Conservation (phyloP, 2,113 vertebrate genomes). For the Gymnogyps californianus region DNA sequence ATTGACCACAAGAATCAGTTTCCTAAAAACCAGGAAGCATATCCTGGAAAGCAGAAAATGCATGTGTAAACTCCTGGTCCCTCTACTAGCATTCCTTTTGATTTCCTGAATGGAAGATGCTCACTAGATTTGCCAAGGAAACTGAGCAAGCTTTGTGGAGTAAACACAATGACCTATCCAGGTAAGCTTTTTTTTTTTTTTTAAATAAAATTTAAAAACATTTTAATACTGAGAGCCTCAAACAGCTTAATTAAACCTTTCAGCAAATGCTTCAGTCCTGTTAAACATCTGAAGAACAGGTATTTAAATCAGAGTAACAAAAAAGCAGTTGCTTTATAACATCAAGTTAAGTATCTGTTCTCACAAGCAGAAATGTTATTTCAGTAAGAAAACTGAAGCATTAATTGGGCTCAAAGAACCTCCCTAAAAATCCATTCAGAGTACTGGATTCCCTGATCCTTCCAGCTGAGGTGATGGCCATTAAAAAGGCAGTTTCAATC, state of each 20-base stretch:
- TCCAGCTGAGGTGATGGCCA: neutral
- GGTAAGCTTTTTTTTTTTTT: neutral
- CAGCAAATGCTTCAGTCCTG: neutral
- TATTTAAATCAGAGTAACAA: neutral
- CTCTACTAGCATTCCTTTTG: neutral
- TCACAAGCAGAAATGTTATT: neutral
- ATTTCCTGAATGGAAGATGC: neutral
- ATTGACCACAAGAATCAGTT: neutral
- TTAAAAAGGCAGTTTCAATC: neutral
- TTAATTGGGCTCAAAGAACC: neutral
- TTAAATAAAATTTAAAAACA: neutral
- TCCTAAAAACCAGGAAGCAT: neutral
- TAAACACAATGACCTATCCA: neutral
- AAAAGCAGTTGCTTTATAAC: neutral
- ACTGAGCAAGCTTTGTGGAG: neutral
- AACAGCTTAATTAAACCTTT: neutral
- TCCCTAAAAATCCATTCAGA: neutral
- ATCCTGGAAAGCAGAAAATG: neutral
- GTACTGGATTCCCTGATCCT: neutral
- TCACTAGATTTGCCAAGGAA: neutral
- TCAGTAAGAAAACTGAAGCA: neutral
- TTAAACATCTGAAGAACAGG: neutral
- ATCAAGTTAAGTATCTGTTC: neutral
- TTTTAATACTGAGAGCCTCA: neutral
- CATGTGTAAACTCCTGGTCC: fast-evolving